Base-by-base conservation (phyloP, 37 sponge, comb jelly and placozoan species). In the Bolinopsis microptera region DNA sequence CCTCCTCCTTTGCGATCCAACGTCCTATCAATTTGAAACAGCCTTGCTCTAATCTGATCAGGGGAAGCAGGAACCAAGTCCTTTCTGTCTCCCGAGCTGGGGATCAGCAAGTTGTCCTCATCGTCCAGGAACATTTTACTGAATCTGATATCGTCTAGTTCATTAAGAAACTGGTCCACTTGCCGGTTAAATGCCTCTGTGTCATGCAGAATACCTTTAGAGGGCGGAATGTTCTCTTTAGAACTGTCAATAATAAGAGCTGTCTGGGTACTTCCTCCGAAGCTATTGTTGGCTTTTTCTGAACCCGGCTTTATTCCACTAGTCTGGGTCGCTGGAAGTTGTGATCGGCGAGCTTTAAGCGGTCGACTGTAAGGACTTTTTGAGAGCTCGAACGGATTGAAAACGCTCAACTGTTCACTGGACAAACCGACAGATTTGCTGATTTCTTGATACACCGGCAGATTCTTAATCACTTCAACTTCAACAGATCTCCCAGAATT, bases 291-390 rank as follows among this genome's bases (percentile, higher is more conserved):
- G 1, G 25, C 3, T 9, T 70, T n/a, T 28, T 70, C 24, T 24
- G 5, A 24, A 9, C 74, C 21, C 3, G 80, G 16, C 25, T 1
- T 70, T 8, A 9, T n/a, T 2, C 5, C 3, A 22, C 26, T n/a
- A n/a, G 74, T n/a, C 30, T 8, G 3, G 3, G 80, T 77, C 21
- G 1, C 33, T 34, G 1, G 22, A 48, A 48, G 61, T 5, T 48
- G 5, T 18, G 9, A 18, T 48, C 5, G 5, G 9, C 13, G 61
- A 48, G 5, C 61, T 9, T 36, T 77, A 2, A 3, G 21, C 5
- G 80, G 80, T 31, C 35, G 80, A 32, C 80, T 32, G 36, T 77
- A 77, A 35, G 80, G 80, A 35, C 36, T 35, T 77, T 32, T 77
- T 0, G 80, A 77, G 9, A 77, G 80, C 35, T 77, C 80, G 9